Conservation (phyloP, 2,888 invertebrate genomes). For the Sphecodes monilicornis region DNA sequence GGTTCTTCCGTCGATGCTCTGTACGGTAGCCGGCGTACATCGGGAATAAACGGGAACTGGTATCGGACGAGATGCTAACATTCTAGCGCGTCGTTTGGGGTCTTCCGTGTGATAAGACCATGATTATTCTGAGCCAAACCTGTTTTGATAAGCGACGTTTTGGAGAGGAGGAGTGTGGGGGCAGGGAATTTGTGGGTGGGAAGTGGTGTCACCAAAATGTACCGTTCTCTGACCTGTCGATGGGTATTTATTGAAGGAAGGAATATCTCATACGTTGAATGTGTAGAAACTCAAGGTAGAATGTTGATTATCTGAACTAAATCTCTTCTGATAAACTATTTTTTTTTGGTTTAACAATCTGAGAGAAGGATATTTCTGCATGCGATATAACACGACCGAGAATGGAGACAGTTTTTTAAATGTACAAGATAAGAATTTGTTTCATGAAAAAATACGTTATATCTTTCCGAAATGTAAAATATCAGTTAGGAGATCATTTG, state of each 20-base stretch:
- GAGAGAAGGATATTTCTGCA: too few species aligned
- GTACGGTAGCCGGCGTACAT: not conserved
- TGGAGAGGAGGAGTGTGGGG: not conserved
- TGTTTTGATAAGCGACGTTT: not conserved
- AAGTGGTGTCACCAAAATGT: not conserved
- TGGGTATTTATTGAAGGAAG: not conserved
- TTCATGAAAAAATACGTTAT: too few species aligned
- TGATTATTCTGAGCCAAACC: not conserved
- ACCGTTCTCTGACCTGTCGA: not conserved
- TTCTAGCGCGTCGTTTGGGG: not conserved
- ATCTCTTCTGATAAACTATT: too few species aligned
- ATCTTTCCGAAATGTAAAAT: too few species aligned
- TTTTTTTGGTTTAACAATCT: too few species aligned
- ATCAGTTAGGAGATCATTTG: too few species aligned
- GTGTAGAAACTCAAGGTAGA: not conserved
- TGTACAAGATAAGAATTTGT: too few species aligned
- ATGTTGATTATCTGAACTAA: not conserved
- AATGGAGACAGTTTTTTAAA: too few species aligned
- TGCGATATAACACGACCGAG: too few species aligned
- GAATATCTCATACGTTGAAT: too few species aligned
- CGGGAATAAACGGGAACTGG: conserved; percentile 21
- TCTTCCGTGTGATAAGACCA: not conserved
- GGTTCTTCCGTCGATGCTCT: not conserved
- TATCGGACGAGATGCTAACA: not conserved
- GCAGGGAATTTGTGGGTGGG: not conserved